Base-by-base conservation (phyloP, 2,888 invertebrate genomes). In the Rutpela maculata region DNA sequence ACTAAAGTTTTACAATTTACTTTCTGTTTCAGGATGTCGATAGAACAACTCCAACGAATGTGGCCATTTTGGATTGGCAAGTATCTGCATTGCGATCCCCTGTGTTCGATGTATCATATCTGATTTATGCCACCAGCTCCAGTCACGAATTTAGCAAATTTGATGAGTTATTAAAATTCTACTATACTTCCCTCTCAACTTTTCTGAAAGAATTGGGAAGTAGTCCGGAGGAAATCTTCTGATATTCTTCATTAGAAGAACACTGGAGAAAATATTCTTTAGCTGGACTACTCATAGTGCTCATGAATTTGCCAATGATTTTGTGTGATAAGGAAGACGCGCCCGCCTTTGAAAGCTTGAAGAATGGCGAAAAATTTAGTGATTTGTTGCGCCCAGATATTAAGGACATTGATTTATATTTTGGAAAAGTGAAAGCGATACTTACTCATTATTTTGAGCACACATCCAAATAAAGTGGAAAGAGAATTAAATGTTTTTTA, bases 151-250 rank as follows among this genome's bases (percentile, higher is more conserved):
- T 77, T 18, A 31, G 63, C n/a, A 73, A 86, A 69, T 86, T 83
- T 26, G 84, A 88, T 22, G 74, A 81, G 17, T 76, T 87, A 35
- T 65, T 88, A 6, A 74, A 84, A 19, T 69, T 81, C n/a, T 89
- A 89, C 75, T 81, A 89, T 75, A 75, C 84, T 26, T 82, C 81
- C 0, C 77, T 88, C 17, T 82, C 84, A 1, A 72, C 74, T 1
- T 79, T 71, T 71, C 74, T 88, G 4, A 50, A 35, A 63, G 75
- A 82, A 72, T 82, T 85, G 17, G 85, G 84, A 38, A 84, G 85
- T 35, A 84, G 87, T 80, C 82, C 86, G 0, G 75, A 83, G 4
- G 77, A 80, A 15, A 56, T 87, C 11, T 88, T 85, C 78, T 85
- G 88, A 0, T 85, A 78, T 43, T 79, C 83, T 9, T 74, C n/a